Evolutionary conservation across 2,113 vertebrate genomes (phyloP).

Genomic region (Pantherophis guttatus): DNA sequence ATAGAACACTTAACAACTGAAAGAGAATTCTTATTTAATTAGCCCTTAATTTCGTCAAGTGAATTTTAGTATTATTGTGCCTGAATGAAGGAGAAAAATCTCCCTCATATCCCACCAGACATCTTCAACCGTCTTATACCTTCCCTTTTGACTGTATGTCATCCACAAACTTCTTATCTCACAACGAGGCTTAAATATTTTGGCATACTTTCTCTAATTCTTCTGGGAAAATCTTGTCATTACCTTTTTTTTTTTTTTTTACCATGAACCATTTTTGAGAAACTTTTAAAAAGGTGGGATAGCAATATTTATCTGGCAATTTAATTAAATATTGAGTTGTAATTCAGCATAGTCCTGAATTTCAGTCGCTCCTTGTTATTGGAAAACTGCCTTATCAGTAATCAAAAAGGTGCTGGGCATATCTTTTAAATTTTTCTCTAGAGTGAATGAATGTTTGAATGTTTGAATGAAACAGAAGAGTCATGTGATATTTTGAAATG

Average conservation of each 20-base stretch:
- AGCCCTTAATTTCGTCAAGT: not conserved
- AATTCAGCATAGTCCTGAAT: not conserved
- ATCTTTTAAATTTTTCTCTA: not conserved
- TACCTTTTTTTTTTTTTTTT: not conserved
- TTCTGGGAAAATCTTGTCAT: not conserved
- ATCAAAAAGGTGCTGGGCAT: not conserved
- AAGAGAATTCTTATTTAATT: not conserved
- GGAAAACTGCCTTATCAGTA: not conserved
- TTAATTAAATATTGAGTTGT: not conserved
- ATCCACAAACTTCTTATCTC: not conserved
- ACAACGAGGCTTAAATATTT: not conserved
- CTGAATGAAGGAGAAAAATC: not conserved
- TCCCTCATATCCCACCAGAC: not conserved
- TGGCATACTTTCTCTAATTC: not conserved
- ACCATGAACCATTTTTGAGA: not conserved
- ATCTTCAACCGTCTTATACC: not conserved
- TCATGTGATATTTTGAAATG: not conserved
- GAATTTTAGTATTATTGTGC: not conserved
- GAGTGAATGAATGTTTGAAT: too few species aligned
- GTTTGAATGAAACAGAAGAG: not conserved
- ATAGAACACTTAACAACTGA: not conserved
- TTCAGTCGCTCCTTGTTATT: not conserved
- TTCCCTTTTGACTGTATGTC: not conserved
- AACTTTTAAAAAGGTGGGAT: not conserved
- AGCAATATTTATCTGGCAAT: too few species aligned